phyloP scores from a whole-genome alignment of 2,797 vertebrate species.

The Galagoides demidoff region DNA sequence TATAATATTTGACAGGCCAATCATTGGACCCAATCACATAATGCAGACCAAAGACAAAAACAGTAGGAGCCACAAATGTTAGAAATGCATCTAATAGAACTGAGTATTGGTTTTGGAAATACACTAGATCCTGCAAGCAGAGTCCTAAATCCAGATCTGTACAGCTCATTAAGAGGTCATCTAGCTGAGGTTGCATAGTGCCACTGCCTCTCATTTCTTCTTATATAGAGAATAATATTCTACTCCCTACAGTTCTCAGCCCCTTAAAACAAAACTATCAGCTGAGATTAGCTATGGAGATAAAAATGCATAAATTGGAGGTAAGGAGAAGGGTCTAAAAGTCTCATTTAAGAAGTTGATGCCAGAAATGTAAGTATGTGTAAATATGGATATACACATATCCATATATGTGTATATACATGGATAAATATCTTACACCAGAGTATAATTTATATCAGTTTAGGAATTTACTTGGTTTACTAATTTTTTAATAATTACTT shows the following conservation, averaged over 20 bases:
- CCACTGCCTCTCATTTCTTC: neutral
- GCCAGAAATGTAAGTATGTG: neutral
- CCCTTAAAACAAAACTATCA: constrained; percentile 49
- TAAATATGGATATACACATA: neutral
- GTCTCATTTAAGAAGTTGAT: neutral
- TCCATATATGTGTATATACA: neutral
- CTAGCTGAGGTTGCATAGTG: constrained; percentile 20
- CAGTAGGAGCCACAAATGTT: constrained; percentile 14
- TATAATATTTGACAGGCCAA: constrained; percentile 24
- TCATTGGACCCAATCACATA: neutral
- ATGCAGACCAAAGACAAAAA: constrained; percentile 53
- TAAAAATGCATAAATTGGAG: constrained; percentile 33
- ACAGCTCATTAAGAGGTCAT: constrained; percentile 51
- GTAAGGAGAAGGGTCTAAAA: constrained; percentile 43
- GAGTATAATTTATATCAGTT: constrained; percentile 35
- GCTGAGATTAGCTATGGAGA: neutral
- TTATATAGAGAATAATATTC: neutral
- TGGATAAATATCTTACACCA: neutral
- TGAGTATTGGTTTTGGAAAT: neutral
- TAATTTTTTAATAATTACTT: constrained; percentile 35
- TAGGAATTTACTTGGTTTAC: neutral
- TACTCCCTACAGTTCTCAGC: neutral
- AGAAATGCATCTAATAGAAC: constrained; percentile 45
- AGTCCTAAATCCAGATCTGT: constrained; percentile 28
- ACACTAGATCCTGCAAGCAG: neutral